Evolutionary conservation across 2,888 invertebrate species (phyloP).

Genomic region (Empis stercorea): DNA sequence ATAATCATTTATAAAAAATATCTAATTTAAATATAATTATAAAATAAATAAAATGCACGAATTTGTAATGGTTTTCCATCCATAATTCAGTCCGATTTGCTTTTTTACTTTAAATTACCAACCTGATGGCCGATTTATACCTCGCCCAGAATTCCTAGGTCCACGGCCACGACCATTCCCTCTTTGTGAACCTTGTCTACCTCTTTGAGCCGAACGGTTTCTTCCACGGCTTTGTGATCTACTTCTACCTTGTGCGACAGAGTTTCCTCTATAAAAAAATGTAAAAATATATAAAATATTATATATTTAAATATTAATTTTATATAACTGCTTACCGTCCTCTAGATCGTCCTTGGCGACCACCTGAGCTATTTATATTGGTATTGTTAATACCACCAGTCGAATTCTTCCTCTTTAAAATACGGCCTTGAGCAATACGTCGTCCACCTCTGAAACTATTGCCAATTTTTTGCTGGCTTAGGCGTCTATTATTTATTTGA

Average conservation of each 20-base stretch:
- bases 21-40: background rate
- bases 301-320: background rate
- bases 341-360: slow-evolving; percentile 14
- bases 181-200: background rate
- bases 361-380: slow-evolving; percentile 2
- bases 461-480: slow-evolving; percentile 3
- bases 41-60: no score
- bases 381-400: slow-evolving; percentile 9
- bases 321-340: slow-evolving; percentile 8
- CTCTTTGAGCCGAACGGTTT: slow-evolving; percentile 14
- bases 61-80: no score
- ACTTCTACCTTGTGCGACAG: slow-evolving; percentile 24
- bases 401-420: slow-evolving; percentile 25
- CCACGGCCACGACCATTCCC: background rate
- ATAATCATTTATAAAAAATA: background rate
- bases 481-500: slow-evolving; percentile 7
- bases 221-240: slow-evolving; percentile 14
- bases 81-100: no score
- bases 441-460: slow-evolving; percentile 18
- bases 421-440: slow-evolving; percentile 24
- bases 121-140: slow-evolving; percentile 8
- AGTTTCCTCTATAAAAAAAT: slow-evolving; percentile 4
- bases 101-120: slow-evolving; percentile 3
- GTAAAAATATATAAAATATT: background rate
- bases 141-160: slow-evolving; percentile 7